These are phyloP conservation scores for Drosophila ficusphila DNA, from an alignment of 1,140 invertebrate genomes.

Conservation along the genomic window DNA sequence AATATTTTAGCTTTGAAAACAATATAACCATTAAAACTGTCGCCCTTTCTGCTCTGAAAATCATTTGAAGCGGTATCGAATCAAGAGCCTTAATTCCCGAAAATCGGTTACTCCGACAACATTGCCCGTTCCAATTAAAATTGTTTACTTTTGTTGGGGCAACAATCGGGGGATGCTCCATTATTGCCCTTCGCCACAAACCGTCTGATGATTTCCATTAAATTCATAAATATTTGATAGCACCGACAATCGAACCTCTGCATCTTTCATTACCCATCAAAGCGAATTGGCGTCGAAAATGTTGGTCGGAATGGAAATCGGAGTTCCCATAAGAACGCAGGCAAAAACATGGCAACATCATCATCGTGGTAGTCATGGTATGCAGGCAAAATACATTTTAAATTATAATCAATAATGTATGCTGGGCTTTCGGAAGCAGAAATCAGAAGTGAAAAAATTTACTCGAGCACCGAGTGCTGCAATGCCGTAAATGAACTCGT, in stretches of 20 bases:
- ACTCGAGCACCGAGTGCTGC: not conserved
- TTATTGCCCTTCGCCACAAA: constrained; percentile 24
- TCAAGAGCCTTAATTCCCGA: not conserved
- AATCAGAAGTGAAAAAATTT: constrained; percentile 14
- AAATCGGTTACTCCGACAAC: not conserved
- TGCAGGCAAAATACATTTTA: constrained; percentile 55
- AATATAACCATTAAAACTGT: too few relatives aligned
- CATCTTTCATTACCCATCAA: constrained; percentile 65
- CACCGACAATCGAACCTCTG: constrained; percentile 53
- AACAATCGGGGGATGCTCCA: constrained; percentile 16
- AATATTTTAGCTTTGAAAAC: not conserved
- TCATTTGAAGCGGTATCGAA: not conserved
- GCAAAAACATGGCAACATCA: constrained; percentile 17
- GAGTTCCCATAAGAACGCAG: constrained; percentile 32
- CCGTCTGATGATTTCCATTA: constrained; percentile 48
- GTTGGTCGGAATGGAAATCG: constrained; percentile 1
- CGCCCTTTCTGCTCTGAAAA: too few relatives aligned
- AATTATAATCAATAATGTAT: constrained; percentile 76
- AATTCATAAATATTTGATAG: constrained; percentile 72
- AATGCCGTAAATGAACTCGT: constrained; percentile 8
- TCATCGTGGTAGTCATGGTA: constrained; percentile 11
- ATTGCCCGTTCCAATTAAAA: constrained; percentile 13
- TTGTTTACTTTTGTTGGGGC: constrained; percentile 10
- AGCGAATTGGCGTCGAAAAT: constrained; percentile 62
- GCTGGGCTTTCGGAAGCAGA: constrained; percentile 17